phyloP scores from a whole-genome alignment of 2,113 vertebrate species.

The Narcine bancroftii region DNA sequence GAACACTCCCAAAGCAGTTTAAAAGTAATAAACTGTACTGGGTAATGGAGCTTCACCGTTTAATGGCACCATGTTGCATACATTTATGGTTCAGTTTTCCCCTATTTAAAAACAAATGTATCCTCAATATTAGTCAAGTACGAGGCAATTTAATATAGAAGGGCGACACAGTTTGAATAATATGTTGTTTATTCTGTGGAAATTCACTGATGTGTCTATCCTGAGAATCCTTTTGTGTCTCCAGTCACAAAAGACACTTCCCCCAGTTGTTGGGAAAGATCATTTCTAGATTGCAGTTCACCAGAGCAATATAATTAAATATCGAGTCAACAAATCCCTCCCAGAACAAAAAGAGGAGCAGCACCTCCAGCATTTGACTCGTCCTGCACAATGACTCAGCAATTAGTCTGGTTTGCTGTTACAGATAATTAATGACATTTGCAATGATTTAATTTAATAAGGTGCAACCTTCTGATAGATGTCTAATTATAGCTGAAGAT shows the following conservation, averaged over 20 bases:
- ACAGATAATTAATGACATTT: conserved; percentile 30
- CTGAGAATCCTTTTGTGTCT: neutral
- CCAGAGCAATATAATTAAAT: neutral
- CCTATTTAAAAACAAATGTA: neutral
- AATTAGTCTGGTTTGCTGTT: conserved; percentile 18
- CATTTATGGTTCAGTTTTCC: neutral
- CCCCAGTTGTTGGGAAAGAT: neutral
- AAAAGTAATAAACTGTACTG: neutral
- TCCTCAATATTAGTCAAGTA: neutral
- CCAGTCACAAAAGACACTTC: neutral
- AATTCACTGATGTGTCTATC: neutral
- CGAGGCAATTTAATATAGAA: no score
- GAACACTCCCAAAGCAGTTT: neutral
- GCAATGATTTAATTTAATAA: conserved; percentile 17
- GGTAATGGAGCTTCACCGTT: neutral
- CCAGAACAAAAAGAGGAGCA: neutral
- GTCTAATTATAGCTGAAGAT: neutral
- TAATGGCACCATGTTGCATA: neutral
- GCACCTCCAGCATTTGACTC: neutral
- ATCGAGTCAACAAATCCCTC: neutral
- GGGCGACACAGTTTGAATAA: neutral
- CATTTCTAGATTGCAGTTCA: neutral
- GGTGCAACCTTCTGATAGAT: conserved; percentile 17
- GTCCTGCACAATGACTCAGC: no score
- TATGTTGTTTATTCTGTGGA: neutral